phyloP scores from a whole-genome alignment of 2,797 vertebrate genomes.

The Salmo trutta region DNA sequence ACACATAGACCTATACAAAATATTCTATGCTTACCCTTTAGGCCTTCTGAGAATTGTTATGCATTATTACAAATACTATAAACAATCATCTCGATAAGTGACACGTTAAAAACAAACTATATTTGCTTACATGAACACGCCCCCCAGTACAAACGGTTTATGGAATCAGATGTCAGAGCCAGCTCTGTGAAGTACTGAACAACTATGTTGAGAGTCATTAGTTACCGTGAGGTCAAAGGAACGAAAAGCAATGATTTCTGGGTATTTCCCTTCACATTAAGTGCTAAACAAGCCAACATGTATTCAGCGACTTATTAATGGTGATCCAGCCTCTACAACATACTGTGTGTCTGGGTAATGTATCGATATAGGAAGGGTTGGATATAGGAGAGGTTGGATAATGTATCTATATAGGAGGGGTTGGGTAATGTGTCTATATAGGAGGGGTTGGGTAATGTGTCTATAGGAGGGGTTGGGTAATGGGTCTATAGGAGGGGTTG shows the following conservation, averaged over 20 bases:
- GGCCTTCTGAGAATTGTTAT: background rate
- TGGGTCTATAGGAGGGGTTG: no score
- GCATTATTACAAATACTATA: background rate
- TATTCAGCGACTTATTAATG: background rate
- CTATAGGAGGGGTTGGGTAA: no score
- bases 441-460: no score
- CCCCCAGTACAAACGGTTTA: background rate
- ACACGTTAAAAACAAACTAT: background rate
- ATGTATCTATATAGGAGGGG: no score
- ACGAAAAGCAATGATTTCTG: background rate
- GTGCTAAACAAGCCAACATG: background rate
- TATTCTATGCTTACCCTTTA: background rate
- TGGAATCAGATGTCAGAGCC: background rate
- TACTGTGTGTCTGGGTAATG: background rate
- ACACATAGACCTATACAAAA: background rate
- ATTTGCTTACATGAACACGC: constrained; percentile 3
- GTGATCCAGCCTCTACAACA: background rate
- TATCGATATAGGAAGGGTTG: no score
- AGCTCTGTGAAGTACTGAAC: background rate
- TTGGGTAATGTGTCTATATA: no score
- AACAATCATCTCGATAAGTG: background rate
- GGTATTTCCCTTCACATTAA: background rate
- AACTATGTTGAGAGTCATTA: background rate
- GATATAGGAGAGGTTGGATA: no score
- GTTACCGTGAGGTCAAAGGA: background rate